phyloP scores from a whole-genome alignment of 1,140 invertebrate species.

The Patella vulgata region DNA sequence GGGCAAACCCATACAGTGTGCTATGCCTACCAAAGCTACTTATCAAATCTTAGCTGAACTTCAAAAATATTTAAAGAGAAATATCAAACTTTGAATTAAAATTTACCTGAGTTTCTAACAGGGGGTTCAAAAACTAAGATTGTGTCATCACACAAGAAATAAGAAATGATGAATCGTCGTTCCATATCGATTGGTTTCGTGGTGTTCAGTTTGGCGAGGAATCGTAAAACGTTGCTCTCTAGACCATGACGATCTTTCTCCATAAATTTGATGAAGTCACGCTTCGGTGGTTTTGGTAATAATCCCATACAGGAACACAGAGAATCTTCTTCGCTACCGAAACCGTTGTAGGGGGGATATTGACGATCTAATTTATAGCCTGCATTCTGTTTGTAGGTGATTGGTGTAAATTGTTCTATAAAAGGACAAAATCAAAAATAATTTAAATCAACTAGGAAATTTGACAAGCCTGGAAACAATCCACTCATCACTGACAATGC shows the following conservation, averaged over 20 bases:
- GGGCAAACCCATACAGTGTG: no score
- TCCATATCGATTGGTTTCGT: constrained; percentile 75
- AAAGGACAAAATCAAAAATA: no score
- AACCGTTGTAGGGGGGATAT: constrained; percentile 67
- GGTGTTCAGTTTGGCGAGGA: constrained; percentile 79
- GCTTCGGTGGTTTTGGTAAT: constrained; percentile 63
- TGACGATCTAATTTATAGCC: constrained; percentile 16
- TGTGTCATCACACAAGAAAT: constrained; percentile 85
- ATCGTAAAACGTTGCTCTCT: constrained; percentile 82
- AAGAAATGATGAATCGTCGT: constrained; percentile 83
- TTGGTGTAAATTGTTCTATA: constrained; percentile 56
- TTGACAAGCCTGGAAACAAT: no score
- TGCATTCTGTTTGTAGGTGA: constrained; percentile 34
- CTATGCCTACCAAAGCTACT: no score
- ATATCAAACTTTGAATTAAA: no score
- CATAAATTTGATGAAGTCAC: constrained; percentile 68
- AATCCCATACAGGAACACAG: constrained; percentile 63
- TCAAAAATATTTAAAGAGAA: no score
- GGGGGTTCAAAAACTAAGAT: constrained; percentile 82
- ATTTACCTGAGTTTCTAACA: constrained; percentile 78
- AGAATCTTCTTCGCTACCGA: constrained; percentile 68
- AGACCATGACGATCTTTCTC: constrained; percentile 72
- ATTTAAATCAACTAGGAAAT: no score
- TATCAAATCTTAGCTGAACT: no score
- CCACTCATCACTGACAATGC: no score